Conservation (phyloP, 2,797 vertebrate species). For the Peromyscus nudipes region DNA sequence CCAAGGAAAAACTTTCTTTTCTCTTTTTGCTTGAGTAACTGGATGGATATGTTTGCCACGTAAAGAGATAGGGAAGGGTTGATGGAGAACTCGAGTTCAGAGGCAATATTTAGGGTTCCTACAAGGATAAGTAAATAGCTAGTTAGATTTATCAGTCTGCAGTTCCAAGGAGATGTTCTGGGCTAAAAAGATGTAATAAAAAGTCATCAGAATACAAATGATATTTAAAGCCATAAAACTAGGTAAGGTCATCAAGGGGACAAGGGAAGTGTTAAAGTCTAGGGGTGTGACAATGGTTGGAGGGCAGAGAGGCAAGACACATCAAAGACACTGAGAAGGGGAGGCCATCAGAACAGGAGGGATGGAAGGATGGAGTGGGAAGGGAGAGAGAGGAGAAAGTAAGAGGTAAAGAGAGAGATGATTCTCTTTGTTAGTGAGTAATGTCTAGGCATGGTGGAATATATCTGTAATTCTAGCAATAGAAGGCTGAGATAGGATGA, state of each 20-base stretch:
- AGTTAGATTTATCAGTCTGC: not conserved
- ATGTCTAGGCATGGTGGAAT: not conserved
- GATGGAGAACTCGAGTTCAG: not conserved
- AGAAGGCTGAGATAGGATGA: not conserved
- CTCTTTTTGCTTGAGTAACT: not conserved
- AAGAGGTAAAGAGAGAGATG: no score
- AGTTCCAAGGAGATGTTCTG: not conserved
- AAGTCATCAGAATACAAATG: not conserved
- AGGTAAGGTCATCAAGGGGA: not conserved
- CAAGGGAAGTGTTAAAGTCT: not conserved
- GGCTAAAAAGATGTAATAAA: not conserved
- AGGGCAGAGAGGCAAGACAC: not conserved
- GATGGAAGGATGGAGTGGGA: not conserved
- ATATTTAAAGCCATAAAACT: constrained; percentile 8
- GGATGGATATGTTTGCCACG: not conserved
- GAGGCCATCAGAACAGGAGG: not conserved
- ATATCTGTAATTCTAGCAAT: not conserved
- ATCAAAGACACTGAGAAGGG: not conserved
- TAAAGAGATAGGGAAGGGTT: not conserved
- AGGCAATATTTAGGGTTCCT: not conserved
- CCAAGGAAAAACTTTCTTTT: not conserved
- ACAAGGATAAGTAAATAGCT: not conserved
- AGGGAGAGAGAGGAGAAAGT: not conserved
- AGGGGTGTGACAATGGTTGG: not conserved
- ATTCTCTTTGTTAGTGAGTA: not conserved